Conservation (phyloP, 2,113 vertebrate species). For the Lethenteron camtschaticum region DNA sequence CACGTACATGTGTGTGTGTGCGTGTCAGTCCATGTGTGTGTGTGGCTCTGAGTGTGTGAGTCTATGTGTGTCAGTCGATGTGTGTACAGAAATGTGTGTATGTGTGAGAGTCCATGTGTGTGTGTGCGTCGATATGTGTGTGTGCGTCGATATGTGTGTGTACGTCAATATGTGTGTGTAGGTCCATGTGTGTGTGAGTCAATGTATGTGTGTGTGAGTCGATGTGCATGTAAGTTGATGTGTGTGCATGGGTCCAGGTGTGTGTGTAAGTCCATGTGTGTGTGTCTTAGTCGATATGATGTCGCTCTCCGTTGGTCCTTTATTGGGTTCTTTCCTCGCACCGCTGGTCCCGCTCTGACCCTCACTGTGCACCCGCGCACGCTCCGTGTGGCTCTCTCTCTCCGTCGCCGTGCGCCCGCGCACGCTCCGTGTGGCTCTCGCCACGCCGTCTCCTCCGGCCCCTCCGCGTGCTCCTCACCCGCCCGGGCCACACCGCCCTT, state of each 20-base stretch:
- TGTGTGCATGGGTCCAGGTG: neutral
- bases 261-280: neutral
- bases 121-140: neutral
- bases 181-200: neutral
- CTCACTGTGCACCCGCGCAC: too few species aligned
- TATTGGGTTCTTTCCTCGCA: too few species aligned
- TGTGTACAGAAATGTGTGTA: neutral
- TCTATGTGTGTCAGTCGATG: neutral
- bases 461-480: slow-evolving; percentile 16
- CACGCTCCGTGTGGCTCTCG: too few species aligned
- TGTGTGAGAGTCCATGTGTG: neutral
- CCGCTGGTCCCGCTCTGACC: too few species aligned
- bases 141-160: neutral
- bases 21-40: neutral
- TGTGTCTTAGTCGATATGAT: neutral
- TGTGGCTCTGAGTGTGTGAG: neutral
- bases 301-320: too few species aligned
- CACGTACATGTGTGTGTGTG: neutral
- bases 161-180: neutral
- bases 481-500: slow-evolving; percentile 14
- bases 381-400: too few species aligned
- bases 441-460: slow-evolving; percentile 17
- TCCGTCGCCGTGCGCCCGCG: too few species aligned
- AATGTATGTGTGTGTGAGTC: neutral
- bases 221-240: neutral